Percentiles rank a stretch among this genome's conserved stretches.
phyloP scores from a whole-genome alignment of 2,113 vertebrate species.

The Maccullochella peelii region DNA sequence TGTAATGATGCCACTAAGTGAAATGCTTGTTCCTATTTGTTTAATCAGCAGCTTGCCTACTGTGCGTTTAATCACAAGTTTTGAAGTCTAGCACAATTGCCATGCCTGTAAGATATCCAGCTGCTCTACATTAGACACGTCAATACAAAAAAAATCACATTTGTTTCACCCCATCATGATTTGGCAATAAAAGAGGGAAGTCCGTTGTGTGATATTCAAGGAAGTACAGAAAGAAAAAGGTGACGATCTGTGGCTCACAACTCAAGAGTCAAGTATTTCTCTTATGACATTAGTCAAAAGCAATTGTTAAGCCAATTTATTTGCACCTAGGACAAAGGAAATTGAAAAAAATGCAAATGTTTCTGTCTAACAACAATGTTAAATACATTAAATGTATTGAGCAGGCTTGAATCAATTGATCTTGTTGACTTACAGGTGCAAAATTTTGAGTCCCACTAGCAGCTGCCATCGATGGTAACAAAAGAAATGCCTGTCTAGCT shows the following conservation, averaged over 20 bases:
- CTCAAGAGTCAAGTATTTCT: constrained; percentile 23
- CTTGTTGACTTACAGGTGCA: constrained; percentile 28
- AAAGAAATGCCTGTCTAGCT: constrained; percentile 49
- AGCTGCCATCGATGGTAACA: constrained; percentile 24
- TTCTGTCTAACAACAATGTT: constrained; percentile 10
- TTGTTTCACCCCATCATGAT: neutral
- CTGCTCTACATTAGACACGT: neutral
- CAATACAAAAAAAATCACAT: neutral
- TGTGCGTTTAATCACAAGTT: neutral
- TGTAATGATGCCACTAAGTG: too few relatives aligned
- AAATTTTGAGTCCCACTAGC: constrained; percentile 37
- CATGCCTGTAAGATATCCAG: neutral
- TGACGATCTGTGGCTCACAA: constrained; percentile 13
- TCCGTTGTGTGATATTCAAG: constrained; percentile 9
- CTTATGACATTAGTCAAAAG: constrained; percentile 36
- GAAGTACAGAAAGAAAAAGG: neutral
- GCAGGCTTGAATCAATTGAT: constrained; percentile 30
- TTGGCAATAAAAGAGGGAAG: neutral
- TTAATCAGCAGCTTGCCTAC: neutral
- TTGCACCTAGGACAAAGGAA: constrained; percentile 29
- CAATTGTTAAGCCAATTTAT: constrained; percentile 58
- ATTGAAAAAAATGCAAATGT: constrained; percentile 17
- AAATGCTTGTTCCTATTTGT: neutral
- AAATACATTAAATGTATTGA: constrained; percentile 43
- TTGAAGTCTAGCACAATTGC: neutral